Evolutionary conservation across 2,797 vertebrate species (phyloP), one percentile per base, ranked within the genome.

Genomic region (Bradypus variegatus): DNA sequence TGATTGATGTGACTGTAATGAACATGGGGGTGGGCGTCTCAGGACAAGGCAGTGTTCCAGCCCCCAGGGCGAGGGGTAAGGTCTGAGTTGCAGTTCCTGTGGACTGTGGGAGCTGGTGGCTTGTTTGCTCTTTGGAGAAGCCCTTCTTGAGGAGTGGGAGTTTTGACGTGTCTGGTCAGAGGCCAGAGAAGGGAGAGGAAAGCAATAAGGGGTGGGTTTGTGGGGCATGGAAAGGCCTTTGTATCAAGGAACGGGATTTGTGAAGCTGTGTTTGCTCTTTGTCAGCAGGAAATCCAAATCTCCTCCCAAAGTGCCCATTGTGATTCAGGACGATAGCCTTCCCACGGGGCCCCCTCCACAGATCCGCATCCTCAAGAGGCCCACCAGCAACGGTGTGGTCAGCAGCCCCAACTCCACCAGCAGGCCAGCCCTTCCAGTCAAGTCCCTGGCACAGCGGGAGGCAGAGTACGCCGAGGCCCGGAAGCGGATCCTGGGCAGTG

Each of bases 391-490:
- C 94, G 99, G 99, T 0, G 98, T 98, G 9, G 96, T 99, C 73
- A 98, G 98, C 89, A 98, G 96, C 3, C 96, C 98, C 80, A 90
- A 97, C 96, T 97, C 97, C 0, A 97, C 98, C 96, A 98, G 96
- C 97, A 97, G 98, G 55, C 99, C 99, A 0, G 97, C 98, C 14
- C 97, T 98, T 21, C 99, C 98, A 0, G 98, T 99, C 73, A 99
- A 99, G 93, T 99, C 99, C 72, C 96, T 99, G 97, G 99, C 99
- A 0, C 99, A 99, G 97, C 97, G 99, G 12, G 99, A 99, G 96
- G 99, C 99, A 0, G 99, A 99, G 95, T 99, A 99, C 93, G 99
- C 99, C 0, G 99, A 99, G 95, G 99, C 99, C 95, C 97, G 99
- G 91, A 99, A 98, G 96, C 98, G 99, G 94, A 99, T 99, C 96